phyloP scores from a whole-genome alignment of 2,797 vertebrate species.

The Pipistrellus pygmaeus region DNA sequence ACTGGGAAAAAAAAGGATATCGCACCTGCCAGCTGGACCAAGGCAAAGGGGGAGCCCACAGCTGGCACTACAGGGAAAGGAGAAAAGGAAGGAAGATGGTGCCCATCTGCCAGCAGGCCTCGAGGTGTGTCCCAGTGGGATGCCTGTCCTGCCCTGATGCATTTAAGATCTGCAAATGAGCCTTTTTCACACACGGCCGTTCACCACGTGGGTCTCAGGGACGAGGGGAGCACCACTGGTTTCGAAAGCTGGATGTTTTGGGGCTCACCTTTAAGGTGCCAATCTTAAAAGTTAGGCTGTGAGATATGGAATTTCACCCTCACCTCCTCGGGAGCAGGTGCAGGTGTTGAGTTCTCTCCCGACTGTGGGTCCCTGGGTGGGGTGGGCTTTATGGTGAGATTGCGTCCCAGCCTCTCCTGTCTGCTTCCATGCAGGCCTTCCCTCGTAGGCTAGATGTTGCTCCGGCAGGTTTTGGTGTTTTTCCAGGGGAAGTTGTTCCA shows the following conservation, averaged over 20 bases:
- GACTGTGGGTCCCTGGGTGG: rapidly evolving
- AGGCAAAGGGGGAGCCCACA: neutral
- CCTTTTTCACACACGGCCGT: neutral
- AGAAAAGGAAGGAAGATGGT: neutral
- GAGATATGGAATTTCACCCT: neutral
- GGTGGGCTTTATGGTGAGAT: neutral
- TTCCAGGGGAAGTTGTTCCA: neutral
- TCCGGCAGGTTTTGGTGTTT: too few species aligned
- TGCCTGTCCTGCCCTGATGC: neutral
- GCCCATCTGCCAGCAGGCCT: neutral
- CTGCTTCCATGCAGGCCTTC: neutral
- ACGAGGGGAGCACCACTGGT: rapidly evolving
- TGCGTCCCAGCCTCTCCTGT: neutral
- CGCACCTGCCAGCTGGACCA: too few species aligned
- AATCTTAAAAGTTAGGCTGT: neutral
- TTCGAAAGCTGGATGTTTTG: neutral
- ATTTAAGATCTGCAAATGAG: neutral
- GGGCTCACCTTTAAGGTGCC: neutral
- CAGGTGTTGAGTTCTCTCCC: neutral
- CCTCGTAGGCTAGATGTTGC: neutral
- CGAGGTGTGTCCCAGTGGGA: neutral
- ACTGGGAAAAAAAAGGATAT: neutral
- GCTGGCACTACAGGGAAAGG: neutral
- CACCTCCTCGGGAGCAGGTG: too few species aligned
- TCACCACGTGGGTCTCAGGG: too few species aligned